phyloP scores from a whole-genome alignment of 2,797 vertebrate genomes.

The Manis javanica region DNA sequence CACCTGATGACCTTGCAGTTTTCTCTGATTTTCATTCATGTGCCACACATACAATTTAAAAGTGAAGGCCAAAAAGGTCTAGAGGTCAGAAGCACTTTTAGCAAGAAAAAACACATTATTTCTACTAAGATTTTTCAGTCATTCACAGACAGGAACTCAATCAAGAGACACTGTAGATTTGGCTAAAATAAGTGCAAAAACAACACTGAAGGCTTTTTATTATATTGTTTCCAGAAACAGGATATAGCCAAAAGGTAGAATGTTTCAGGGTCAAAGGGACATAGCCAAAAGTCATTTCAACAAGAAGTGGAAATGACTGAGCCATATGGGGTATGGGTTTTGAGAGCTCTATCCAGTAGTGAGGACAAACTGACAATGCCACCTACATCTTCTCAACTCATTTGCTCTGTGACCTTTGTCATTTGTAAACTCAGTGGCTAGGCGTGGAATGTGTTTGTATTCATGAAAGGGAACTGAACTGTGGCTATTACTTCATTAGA shows the following conservation, averaged over 20 bases:
- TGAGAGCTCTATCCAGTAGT: neutral
- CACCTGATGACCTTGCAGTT: constrained; percentile 40
- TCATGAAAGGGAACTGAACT: neutral
- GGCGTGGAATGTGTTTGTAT: neutral
- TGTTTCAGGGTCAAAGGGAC: neutral
- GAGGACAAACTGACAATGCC: neutral
- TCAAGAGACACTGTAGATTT: neutral
- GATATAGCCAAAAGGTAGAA: neutral
- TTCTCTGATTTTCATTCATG: constrained; percentile 41
- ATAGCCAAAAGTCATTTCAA: neutral
- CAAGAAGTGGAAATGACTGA: neutral
- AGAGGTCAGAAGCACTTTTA: constrained; percentile 31
- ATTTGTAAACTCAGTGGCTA: neutral
- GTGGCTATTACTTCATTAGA: neutral
- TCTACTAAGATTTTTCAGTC: constrained; percentile 22
- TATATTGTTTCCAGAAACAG: neutral
- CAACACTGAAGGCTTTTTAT: neutral
- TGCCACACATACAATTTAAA: constrained; percentile 8
- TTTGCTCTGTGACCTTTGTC: neutral
- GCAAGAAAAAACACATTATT: neutral
- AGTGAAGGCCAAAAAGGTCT: neutral
- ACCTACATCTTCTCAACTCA: neutral
- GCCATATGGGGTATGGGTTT: rapidly evolving
- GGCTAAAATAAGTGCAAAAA: neutral
- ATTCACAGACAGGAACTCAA: neutral